Conservation (phyloP, 2,113 vertebrate species). For the Zootoca vivipara region DNA sequence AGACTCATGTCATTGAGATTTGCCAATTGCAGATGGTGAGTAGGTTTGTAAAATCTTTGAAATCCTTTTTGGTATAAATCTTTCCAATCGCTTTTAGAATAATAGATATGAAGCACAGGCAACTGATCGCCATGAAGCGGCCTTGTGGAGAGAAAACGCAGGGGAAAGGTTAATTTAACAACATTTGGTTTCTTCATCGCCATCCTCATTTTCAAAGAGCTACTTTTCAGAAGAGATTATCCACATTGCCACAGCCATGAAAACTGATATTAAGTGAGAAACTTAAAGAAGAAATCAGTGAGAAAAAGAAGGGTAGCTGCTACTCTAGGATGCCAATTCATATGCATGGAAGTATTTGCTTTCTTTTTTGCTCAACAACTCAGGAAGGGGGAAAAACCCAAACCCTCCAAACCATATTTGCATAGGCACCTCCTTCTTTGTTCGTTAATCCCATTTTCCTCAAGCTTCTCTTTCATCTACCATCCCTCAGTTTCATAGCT, state of each 20-base stretch:
- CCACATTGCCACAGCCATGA: slow-evolving; percentile 7
- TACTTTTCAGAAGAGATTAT: slow-evolving; percentile 21
- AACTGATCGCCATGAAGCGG: neutral
- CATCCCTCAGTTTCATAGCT: neutral
- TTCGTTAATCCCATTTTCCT: neutral
- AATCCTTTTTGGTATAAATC: slow-evolving; percentile 66
- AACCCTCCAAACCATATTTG: neutral
- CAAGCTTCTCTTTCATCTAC: neutral
- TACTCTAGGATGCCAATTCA: neutral
- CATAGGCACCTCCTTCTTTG: neutral
- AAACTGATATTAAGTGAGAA: slow-evolving; percentile 11
- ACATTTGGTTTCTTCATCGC: slow-evolving; percentile 30
- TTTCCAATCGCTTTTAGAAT: slow-evolving; percentile 63
- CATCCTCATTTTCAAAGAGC: slow-evolving; percentile 10
- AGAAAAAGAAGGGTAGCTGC: slow-evolving; percentile 18
- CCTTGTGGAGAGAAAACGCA: slow-evolving; percentile 36
- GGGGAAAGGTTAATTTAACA: slow-evolving; percentile 48
- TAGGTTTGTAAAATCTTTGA: slow-evolving; percentile 76
- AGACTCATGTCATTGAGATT: slow-evolving; percentile 70
- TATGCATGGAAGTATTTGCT: neutral
- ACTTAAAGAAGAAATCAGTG: neutral
- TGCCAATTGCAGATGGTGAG: slow-evolving; percentile 79
- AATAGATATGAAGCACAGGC: slow-evolving; percentile 56
- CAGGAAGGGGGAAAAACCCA: neutral
- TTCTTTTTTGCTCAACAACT: neutral